Evolutionary conservation across 1,140 invertebrate genomes (phyloP).

Genomic region (Glomeris maerens): DNA sequence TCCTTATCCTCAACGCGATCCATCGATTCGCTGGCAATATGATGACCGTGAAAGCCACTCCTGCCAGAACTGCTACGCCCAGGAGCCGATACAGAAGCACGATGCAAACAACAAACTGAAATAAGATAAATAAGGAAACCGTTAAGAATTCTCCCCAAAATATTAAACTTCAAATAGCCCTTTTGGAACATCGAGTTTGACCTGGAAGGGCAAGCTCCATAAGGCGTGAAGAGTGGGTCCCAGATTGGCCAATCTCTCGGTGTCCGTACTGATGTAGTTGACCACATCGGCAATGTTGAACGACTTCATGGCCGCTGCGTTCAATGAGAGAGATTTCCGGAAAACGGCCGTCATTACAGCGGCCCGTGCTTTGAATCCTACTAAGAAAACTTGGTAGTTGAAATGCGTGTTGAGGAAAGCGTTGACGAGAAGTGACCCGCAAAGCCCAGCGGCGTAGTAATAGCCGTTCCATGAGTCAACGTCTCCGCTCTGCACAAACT

Average conservation of each 20-base stretch:
- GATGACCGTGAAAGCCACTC: conserved; percentile 67
- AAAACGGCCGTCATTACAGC: conserved; percentile 74
- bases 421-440: conserved; percentile 44
- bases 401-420: conserved; percentile 76
- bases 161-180: neutral
- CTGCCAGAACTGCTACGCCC: conserved; percentile 77
- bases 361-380: conserved; percentile 72
- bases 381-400: conserved; percentile 67
- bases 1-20: conserved; percentile 77
- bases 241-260: conserved; percentile 85
- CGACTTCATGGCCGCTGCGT: conserved; percentile 16
- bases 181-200: conserved; percentile 24
- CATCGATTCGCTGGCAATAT: conserved; percentile 89
- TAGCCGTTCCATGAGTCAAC: conserved; percentile 54
- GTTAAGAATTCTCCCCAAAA: conserved; percentile 7
- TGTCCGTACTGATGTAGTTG: conserved; percentile 94
- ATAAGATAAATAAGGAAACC: neutral
- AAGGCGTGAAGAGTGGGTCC: conserved; percentile 90
- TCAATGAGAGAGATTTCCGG: conserved; percentile 53
- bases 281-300: conserved; percentile 76
- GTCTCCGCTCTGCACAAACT: conserved; percentile 58
- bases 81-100: conserved; percentile 75
- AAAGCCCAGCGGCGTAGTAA: conserved; percentile 58
- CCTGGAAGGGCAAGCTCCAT: conserved; percentile 92
- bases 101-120: conserved; percentile 60